Base-by-base conservation (phyloP, 2,113 vertebrate species). In the Cynopterus brachyotis region DNA sequence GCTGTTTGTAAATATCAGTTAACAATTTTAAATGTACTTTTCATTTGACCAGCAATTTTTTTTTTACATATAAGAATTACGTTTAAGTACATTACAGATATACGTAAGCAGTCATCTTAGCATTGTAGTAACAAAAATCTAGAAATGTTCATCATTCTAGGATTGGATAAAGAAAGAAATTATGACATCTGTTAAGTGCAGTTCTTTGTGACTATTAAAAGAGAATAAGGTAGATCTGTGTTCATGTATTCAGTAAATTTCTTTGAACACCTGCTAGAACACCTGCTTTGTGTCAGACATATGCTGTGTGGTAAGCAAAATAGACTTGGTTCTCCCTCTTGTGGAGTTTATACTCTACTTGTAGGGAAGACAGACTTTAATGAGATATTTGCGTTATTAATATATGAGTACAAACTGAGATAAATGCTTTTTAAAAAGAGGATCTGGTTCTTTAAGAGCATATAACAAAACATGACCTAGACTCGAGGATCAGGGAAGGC, bases 1-100 rank as follows among this genome's bases (percentile, higher is more conserved):
- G 3, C 28, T 69, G 3, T 89, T 69, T 83, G 53, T 62, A 93
- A 82, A 82, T 88, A 59, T 28, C 19, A 80, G 24, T 78, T 70
- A 96, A 93, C 89, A 62, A 45, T 62, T 96, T 83, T 78, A 83
- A 89, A 37, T 26, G 30, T 6, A 37, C 42, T 93, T 96, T 89
- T 75, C 66, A 88, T 89, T 84, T 84, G 45, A 84, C n/a, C 37
- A 47, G 32, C 20, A 93, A 17, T 84, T 83, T 93, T 89, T 16
- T 16, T 79, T 78, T 89, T 89, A 84, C 30, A 70, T 55, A 67
- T 93, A 35, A 89, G 17, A 88, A 59, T 81, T 82, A 32, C 10
- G 69, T 89, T 70, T 75, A 75, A 75, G 57, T 94, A 87, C 35
- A 40, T 94, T 73, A 28, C 73, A 87, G 66, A 47, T 73, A 26